Percentiles rank a stretch among this genome's conserved stretches.
Conservation (phyloP, 2,113 vertebrate species). For the Anseranas semipalmata region DNA sequence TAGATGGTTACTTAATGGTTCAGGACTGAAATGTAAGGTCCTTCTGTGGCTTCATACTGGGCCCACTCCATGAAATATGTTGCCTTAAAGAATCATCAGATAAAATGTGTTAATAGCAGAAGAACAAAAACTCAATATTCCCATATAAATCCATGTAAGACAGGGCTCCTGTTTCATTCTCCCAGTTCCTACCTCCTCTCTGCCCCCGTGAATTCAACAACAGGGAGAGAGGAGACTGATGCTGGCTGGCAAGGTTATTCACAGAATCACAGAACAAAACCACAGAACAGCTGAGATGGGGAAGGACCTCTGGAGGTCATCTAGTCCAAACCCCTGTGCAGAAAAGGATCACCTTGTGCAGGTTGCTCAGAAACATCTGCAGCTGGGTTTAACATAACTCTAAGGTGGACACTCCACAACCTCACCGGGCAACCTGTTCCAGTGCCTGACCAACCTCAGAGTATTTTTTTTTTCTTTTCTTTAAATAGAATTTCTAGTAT, state of each 20-base stretch:
- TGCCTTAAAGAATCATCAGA: neutral
- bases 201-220: neutral
- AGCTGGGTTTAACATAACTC: neutral
- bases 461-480: neutral
- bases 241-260: neutral
- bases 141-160: neutral
- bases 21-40: neutral
- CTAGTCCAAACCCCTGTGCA: neutral
- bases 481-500: neutral
- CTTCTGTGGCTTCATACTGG: neutral
- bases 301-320: neutral
- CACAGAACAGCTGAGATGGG: neutral
- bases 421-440: neutral
- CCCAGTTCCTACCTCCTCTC: neutral
- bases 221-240: neutral
- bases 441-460: neutral
- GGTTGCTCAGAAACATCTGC: neutral
- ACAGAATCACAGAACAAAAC: neutral
- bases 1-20: neutral
- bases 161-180: neutral
- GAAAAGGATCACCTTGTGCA: neutral
- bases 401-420: neutral
- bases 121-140: neutral
- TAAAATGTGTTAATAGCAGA: neutral
- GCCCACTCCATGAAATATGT: fast-evolving